Conservation (phyloP, 2,888 invertebrate genomes). For the Hyalella azteca region DNA sequence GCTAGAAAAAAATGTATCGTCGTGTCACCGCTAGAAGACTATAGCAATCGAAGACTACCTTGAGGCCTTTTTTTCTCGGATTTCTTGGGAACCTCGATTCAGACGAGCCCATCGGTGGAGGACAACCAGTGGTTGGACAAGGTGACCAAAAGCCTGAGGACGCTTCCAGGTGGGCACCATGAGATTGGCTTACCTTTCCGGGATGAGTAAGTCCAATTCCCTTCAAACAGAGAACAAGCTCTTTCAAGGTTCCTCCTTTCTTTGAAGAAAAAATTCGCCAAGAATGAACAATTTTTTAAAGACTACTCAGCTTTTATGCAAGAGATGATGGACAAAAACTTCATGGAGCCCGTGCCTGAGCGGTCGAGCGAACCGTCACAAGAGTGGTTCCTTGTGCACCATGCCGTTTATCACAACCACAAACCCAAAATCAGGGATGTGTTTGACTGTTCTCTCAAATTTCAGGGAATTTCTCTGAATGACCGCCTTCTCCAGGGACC, state of each 20-base stretch:
- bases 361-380: not conserved
- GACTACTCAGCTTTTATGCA: no score
- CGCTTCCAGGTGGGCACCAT: not conserved
- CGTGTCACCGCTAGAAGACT: no score
- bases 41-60: no score
- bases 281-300: not conserved
- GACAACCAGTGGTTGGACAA: no score
- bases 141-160: no score
- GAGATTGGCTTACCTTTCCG: not conserved
- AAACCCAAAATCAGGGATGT: slow-evolving; percentile 31
- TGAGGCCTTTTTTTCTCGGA: no score
- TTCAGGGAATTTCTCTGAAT: slow-evolving; percentile 12
- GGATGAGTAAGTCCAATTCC: not conserved
- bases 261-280: not conserved
- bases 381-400: slow-evolving; percentile 17
- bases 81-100: no score
- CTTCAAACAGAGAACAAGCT: not conserved
- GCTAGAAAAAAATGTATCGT: no score
- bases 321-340: slow-evolving; percentile 2
- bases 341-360: slow-evolving; percentile 15
- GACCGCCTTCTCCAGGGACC: not conserved
- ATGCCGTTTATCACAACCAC: slow-evolving; percentile 5
- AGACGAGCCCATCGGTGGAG: no score
- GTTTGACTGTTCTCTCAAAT: slow-evolving; percentile 23
- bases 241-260: not conserved